These are phyloP conservation scores for Epistrophe grossulariae DNA, from an alignment of 2,888 invertebrate species.

Conservation along the genomic window DNA sequence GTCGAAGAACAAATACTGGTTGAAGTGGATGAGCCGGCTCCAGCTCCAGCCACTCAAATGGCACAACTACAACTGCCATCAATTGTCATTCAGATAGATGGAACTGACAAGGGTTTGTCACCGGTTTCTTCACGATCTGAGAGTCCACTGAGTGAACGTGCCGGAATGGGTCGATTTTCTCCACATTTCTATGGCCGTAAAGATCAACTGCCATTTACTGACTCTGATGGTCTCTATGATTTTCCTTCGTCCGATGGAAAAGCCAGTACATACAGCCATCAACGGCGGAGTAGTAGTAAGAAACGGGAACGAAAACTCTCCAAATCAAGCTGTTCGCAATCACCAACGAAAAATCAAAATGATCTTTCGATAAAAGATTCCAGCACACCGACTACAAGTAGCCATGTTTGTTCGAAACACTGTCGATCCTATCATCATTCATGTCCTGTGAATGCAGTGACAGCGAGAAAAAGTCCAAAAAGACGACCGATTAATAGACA, in stretches of 20 bases:
- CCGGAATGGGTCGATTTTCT: constrained; percentile 88
- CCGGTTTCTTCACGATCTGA: constrained; percentile 92
- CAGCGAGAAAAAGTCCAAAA: constrained; percentile 86
- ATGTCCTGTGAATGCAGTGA: constrained; percentile 82
- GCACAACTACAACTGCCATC: constrained; percentile 86
- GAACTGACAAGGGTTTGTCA: constrained; percentile 86
- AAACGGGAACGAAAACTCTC: constrained; percentile 87
- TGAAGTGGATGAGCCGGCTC: constrained; percentile 78
- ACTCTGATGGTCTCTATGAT: constrained; percentile 92
- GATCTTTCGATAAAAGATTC: constrained; percentile 86
- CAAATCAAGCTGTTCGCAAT: constrained; percentile 81
- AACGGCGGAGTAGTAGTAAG: constrained; percentile 87
- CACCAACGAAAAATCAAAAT: constrained; percentile 83
- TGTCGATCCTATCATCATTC: constrained; percentile 79
- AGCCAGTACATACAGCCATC: constrained; percentile 84
- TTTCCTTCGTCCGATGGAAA: constrained; percentile 91
- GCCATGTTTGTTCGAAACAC: constrained; percentile 79
- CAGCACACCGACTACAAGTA: constrained; percentile 77
- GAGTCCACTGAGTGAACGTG: constrained; percentile 90
- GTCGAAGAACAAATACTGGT: constrained; percentile 78
- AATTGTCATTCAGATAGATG: constrained; percentile 86
- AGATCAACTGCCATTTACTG: constrained; percentile 89
- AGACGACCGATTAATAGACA: constrained; percentile 85
- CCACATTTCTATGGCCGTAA: constrained; percentile 89
- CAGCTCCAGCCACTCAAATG: constrained; percentile 79